Conservation (phyloP, 1,140 invertebrate species). For the Calliphora vicina region DNA sequence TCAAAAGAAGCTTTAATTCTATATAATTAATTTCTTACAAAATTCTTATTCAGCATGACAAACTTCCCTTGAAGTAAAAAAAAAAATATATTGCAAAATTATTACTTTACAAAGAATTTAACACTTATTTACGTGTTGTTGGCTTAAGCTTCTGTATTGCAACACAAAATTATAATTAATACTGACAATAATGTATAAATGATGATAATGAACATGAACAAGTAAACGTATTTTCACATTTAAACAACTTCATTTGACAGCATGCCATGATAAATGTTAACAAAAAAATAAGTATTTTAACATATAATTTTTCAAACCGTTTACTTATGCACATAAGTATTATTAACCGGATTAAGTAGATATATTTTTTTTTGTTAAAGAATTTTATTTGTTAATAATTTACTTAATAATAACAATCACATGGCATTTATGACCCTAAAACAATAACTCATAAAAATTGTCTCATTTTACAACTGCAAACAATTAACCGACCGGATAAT, state of each 20-base stretch:
- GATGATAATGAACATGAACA: background rate
- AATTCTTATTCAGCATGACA: background rate
- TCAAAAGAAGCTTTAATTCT: too few relatives aligned
- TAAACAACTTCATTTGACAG: too few relatives aligned
- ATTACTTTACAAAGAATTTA: background rate
- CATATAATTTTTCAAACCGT: background rate
- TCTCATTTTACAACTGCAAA: too few relatives aligned
- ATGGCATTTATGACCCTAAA: constrained; percentile 9
- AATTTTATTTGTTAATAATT: background rate
- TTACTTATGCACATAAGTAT: background rate
- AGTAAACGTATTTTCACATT: too few relatives aligned
- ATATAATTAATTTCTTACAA: too few relatives aligned
- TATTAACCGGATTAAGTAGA: background rate
- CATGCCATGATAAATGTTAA: too few relatives aligned
- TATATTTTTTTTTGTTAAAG: background rate
- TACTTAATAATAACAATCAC: background rate
- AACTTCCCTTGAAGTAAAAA: background rate
- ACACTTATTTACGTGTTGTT: background rate
- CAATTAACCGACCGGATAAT: background rate
- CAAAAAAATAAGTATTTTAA: too few relatives aligned
- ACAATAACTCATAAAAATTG: background rate
- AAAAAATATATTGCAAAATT: background rate
- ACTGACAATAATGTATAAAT: background rate
- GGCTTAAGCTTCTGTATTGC: background rate
- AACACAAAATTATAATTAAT: background rate